Evolutionary conservation across 1,140 invertebrate genomes (phyloP), one percentile per base, ranked within the genome.

Genomic region (Hesperophylax magnus): DNA sequence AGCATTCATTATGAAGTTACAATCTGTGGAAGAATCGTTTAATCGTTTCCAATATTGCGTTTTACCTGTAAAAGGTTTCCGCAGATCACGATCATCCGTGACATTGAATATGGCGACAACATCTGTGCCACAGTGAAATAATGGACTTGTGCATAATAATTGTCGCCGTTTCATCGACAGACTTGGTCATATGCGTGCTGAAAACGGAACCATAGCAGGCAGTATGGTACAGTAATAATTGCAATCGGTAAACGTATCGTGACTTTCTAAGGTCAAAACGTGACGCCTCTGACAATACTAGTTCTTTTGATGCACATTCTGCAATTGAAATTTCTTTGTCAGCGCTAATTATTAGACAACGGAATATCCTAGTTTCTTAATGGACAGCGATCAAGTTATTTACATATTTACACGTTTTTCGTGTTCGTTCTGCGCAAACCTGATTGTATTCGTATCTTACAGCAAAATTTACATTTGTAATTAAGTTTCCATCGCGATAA

Each of bases 201-300:
- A 47, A 47, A 47, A 47, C 11, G 39, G 39, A 47, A 47, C 39
- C 39, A 8, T 47, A 47, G 39, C 39, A 47, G 39, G n/a, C 31
- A 8, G 22, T n/a, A 39, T 65, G 61, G 39, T 11, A n/a, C 31
- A 15, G 39, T 11, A 47, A 34, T 47, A 47, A 47, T 47, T 22
- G 24, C 34, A 34, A 61, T 47, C 78, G 34, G 7, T 74, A 80
- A 74, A 65, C 27, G 24, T 72, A 15, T 60, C 71, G 71, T 80
- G 79, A 80, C 71, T 75, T 76, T 76, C 79, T 80, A 47, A 80
- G 71, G 79, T 74, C 71, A 63, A 75, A 80, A 63, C 79, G 71
- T 80, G 79, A 80, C 31, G 18, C 22, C 67, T n/a, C 53, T 22
- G 39, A 24, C 31, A 76, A 53, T 76, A 22, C n/a, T 3, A 22